phyloP scores from a whole-genome alignment of 2,113 vertebrate species.

The Sarotherodon lohbergeri region DNA sequence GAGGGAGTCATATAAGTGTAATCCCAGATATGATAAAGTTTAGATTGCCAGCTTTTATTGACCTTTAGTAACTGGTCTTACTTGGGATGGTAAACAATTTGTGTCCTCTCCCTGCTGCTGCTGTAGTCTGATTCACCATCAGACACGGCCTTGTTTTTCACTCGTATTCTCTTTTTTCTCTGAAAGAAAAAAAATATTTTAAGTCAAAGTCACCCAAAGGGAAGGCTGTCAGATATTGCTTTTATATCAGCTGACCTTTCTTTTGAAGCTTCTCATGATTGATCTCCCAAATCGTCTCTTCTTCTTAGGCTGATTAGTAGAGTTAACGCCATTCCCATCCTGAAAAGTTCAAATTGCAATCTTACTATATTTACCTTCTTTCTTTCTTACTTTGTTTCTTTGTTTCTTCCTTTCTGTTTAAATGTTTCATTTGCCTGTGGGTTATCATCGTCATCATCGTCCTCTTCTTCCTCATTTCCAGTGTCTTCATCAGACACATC shows the following conservation, averaged over 20 bases:
- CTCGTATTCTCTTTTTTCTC: conserved; percentile 81
- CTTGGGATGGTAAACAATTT: conserved; percentile 80
- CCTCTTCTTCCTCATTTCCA: conserved; percentile 87
- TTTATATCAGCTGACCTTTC: conserved; percentile 75
- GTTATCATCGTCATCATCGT: conserved; percentile 34
- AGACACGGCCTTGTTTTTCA: conserved; percentile 75
- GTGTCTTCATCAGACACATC: conserved; percentile 97
- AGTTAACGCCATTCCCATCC: conserved; percentile 56
- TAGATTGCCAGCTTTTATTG: background rate
- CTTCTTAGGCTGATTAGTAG: conserved; percentile 67
- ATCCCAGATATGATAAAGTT: background rate
- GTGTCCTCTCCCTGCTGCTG: conserved; percentile 71
- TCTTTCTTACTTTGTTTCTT: background rate
- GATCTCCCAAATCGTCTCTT: conserved; percentile 74
- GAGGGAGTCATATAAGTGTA: background rate
- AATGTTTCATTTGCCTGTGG: conserved; percentile 14
- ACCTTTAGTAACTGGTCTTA: conserved; percentile 32
- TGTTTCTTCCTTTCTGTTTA: background rate
- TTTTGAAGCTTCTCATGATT: conserved; percentile 83
- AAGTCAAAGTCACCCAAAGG: background rate
- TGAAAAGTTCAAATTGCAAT: conserved; percentile 23
- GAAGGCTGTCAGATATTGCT: background rate
- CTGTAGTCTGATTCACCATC: conserved; percentile 81
- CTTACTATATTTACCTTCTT: background rate
- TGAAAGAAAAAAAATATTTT: conserved; percentile 26